Conservation (phyloP, 1,140 invertebrate genomes). For the Sogatella furcifera region DNA sequence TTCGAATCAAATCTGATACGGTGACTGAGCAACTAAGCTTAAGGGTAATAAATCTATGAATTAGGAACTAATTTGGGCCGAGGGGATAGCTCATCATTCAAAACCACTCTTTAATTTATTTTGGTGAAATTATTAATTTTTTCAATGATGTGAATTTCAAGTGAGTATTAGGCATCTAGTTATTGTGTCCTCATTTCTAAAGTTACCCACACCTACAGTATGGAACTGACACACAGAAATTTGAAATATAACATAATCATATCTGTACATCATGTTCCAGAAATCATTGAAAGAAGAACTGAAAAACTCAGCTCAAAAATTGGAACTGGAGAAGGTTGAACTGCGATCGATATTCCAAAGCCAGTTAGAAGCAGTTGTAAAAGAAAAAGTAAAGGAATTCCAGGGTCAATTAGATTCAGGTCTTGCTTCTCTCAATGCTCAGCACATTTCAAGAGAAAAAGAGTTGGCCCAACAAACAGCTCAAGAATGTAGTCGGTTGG, state of each 20-base stretch:
- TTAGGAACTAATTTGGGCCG: no score
- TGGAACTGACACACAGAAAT: neutral
- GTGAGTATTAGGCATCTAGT: no score
- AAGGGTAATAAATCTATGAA: no score
- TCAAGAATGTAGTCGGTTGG: constrained; percentile 55
- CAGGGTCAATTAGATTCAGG: constrained; percentile 58
- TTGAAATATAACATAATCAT: neutral
- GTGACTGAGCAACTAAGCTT: no score
- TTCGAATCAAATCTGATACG: no score
- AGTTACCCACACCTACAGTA: no score
- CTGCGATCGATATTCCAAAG: constrained; percentile 64
- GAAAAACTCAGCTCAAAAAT: constrained; percentile 38
- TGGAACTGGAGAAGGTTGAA: constrained; percentile 53
- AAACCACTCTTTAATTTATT: no score
- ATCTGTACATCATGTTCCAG: constrained; percentile 25
- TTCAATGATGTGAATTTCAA: no score
- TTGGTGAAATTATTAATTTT: no score
- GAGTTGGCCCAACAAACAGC: constrained; percentile 54
- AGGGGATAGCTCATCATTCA: no score
- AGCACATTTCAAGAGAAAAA: constrained; percentile 51
- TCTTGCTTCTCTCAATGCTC: constrained; percentile 47
- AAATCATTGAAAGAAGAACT: constrained; percentile 43
- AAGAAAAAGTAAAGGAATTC: constrained; percentile 63
- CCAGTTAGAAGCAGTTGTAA: constrained; percentile 63
- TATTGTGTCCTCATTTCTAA: no score